A percentile compares a stretch with the other conserved stretches of the same genome.
Conservation (phyloP, 2,888 invertebrate genomes). For the Heliothis peltigera region DNA sequence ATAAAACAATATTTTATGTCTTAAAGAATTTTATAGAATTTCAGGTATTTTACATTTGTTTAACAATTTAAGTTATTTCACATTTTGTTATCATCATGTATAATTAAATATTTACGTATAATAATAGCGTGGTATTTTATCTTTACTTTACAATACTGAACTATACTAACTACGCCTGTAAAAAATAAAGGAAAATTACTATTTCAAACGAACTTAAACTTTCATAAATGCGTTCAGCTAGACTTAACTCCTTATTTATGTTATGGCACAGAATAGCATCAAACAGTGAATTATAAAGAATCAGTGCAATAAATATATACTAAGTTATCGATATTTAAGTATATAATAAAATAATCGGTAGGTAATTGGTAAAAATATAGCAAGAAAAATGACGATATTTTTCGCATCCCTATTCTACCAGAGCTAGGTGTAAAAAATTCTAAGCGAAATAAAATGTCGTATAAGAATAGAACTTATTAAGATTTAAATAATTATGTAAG, state of each 20-base stretch:
- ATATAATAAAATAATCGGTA: no score
- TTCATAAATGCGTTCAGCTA: slow-evolving; percentile 24
- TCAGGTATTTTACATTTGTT: slow-evolving; percentile 39
- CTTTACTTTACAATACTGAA: slow-evolving; percentile 35
- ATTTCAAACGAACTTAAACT: slow-evolving; percentile 20
- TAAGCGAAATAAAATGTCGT: no score
- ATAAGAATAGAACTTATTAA: no score
- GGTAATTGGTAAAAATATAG: no score
- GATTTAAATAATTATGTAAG: no score
- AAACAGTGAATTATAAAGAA: background rate
- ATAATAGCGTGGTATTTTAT: background rate
- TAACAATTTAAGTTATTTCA: slow-evolving; percentile 31
- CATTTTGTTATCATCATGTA: slow-evolving; percentile 13
- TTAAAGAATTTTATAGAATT: slow-evolving; percentile 31
- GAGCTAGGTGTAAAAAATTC: no score
- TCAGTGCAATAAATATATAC: no score
- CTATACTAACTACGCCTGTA: slow-evolving; percentile 56
- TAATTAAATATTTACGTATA: slow-evolving; percentile 2
- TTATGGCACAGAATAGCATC: background rate
- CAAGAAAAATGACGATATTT: no score
- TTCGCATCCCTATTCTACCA: no score
- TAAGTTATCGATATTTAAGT: no score
- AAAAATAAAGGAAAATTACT: slow-evolving; percentile 48
- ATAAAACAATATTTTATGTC: slow-evolving; percentile 50
- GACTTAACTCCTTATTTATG: background rate